These are phyloP conservation scores for Ctenosaura bakeri DNA, from an alignment of 2,797 vertebrate genomes.

Conservation along the genomic window DNA sequence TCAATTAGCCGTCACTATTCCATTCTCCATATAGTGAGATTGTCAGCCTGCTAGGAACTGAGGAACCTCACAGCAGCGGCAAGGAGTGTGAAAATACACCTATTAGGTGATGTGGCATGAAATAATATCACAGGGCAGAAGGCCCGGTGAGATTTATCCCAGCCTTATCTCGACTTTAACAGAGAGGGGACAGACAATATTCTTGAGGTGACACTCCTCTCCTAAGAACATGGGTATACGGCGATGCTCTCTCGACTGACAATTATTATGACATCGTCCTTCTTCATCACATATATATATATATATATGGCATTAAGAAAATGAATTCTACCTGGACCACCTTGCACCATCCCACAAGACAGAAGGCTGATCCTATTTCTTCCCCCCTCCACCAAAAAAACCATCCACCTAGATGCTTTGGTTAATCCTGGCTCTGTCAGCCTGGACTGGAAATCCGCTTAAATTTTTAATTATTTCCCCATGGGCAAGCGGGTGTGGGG, in stretches of 20 bases:
- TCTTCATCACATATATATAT: constrained; percentile 38
- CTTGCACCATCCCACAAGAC: constrained; percentile 56
- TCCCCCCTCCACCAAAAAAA: constrained; percentile 27
- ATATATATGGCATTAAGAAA: neutral
- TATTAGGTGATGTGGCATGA: constrained; percentile 80
- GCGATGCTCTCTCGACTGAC: constrained; percentile 73
- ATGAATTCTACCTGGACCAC: constrained; percentile 53
- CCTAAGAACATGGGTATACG: constrained; percentile 70
- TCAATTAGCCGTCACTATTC: constrained; percentile 99
- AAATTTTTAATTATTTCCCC: constrained; percentile 25
- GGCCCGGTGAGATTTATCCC: constrained; percentile 78
- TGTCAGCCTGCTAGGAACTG: constrained; percentile 94
- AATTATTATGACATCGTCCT: constrained; percentile 66
- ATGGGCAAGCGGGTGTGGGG: neutral
- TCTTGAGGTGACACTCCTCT: constrained; percentile 79
- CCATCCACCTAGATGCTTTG: constrained; percentile 11
- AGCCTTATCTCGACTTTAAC: constrained; percentile 80
- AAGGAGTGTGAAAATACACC: constrained; percentile 80
- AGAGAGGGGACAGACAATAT: constrained; percentile 80
- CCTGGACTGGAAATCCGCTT: neutral
- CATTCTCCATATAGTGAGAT: constrained; percentile 99
- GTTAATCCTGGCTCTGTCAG: neutral
- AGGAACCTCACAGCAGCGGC: constrained; percentile 89
- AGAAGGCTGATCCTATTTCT: constrained; percentile 29
- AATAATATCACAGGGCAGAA: constrained; percentile 77